phyloP scores from a whole-genome alignment of 1,140 invertebrate genomes.

The Papilio aristodemus region DNA sequence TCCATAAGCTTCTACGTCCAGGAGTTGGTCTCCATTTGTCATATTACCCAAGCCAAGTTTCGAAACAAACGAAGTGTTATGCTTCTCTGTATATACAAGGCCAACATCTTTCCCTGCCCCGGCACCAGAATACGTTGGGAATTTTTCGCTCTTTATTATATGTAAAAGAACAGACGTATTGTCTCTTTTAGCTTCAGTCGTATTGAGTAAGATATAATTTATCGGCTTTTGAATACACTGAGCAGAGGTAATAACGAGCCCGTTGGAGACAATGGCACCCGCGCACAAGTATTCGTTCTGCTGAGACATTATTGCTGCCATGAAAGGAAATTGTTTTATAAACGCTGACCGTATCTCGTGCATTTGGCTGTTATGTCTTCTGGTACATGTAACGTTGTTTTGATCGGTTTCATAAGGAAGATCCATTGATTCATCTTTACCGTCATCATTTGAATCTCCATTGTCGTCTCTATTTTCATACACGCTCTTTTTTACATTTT shows the following conservation, averaged over 20 bases:
- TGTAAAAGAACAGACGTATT: slow-evolving; percentile 49
- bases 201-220: slow-evolving; percentile 60
- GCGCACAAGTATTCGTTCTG: slow-evolving; percentile 68
- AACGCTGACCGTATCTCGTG: slow-evolving; percentile 59
- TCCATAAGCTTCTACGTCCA: slow-evolving; percentile 59
- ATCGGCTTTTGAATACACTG: slow-evolving; percentile 53
- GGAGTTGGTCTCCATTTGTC: slow-evolving; percentile 43
- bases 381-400: slow-evolving; percentile 54
- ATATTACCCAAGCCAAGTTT: slow-evolving; percentile 63
- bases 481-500: slow-evolving; percentile 68
- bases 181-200: slow-evolving; percentile 59
- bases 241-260: slow-evolving; percentile 66
- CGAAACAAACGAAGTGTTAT: slow-evolving; percentile 56
- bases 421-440: slow-evolving; percentile 59
- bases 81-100: slow-evolving; percentile 63
- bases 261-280: slow-evolving; percentile 62
- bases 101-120: slow-evolving; percentile 60
- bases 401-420: slow-evolving; percentile 54
- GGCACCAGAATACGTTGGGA: slow-evolving; percentile 57
- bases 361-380: slow-evolving; percentile 59
- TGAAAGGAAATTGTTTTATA: slow-evolving; percentile 65
- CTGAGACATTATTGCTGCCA: slow-evolving; percentile 65
- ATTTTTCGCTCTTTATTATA: slow-evolving; percentile 64
- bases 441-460: slow-evolving; percentile 53
- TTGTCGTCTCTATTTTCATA: slow-evolving; percentile 61